Base-by-base conservation (phyloP, 2,797 vertebrate species). In the Leptodactylus fallax region DNA sequence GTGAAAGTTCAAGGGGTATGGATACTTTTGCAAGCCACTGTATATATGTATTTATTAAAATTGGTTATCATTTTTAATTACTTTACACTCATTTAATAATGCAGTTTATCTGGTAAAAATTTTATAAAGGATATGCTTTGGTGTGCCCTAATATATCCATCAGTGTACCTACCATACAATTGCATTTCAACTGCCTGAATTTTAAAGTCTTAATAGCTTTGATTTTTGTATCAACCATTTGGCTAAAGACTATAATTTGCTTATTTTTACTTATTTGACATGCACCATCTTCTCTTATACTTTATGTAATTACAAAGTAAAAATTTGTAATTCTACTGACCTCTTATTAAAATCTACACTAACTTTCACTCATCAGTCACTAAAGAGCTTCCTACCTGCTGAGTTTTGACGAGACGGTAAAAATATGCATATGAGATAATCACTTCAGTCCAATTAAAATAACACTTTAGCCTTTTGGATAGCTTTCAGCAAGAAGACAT, bases 271-370 rank as follows among this genome's bases (percentile, higher is more conserved):
- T 58, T 91, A 91, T 93, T 92, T 93, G 90, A 92, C 84, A 89
- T 91, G 87, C 88, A 91, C n/a, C 6, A 85, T 91, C 85, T 90
- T 83, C 87, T 88, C 87, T 90, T 85, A 87, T 90, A 83, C 76
- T 92, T 91, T 82, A 89, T 45, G 67, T 91, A 94, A 93, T 93
- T 93, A 90, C 45, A 90, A n/a, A 85, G 88, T 81, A 88, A 23
- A 90, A 49, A 71, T 92, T 88, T 90, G 92, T 90, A 95, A 95
- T 94, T 96, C 93, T 92, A 94, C 74, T 93, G 94, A 94, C 92
- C 74, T 87, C 76, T 92, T 92, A 92, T 93, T 93, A 93, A 93
- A 93, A 83, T 84, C 82, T 90, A 76, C 69, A 91, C 87, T 92
- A 90, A 85, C 89, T 91, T 91, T 81, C 78, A 91, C 83, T 79